Evolutionary conservation across 2,797 vertebrate genomes (phyloP).

Genomic region (Ctenosaura bakeri): DNA sequence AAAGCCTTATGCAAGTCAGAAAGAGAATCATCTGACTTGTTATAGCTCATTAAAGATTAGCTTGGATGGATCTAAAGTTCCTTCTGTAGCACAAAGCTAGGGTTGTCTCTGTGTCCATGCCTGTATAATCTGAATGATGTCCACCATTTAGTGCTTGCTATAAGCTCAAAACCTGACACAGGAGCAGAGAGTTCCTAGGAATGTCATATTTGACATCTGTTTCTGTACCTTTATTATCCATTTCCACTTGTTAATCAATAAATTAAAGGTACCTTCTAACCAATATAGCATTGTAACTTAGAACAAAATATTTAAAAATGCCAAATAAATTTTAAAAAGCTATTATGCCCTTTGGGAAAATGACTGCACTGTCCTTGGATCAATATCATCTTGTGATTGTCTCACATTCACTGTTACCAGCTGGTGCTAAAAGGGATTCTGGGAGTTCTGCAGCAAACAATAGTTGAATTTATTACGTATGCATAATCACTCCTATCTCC

Average conservation of each 20-base stretch:
- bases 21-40: neutral
- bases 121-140: neutral
- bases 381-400: neutral
- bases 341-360: neutral
- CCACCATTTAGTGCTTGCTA: neutral
- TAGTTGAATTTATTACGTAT: constrained; percentile 23
- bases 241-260: neutral
- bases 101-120: neutral
- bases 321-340: neutral
- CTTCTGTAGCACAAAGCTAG: neutral
- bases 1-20: neutral
- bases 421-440: neutral
- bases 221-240: neutral
- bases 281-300: neutral
- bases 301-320: neutral
- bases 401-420: fast-evolving
- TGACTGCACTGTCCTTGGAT: neutral
- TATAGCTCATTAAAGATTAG: neutral
- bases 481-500: constrained; percentile 14
- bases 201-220: neutral
- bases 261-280: neutral
- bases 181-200: neutral
- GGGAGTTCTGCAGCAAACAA: constrained; percentile 11
- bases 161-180: neutral
- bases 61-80: neutral